Evolutionary conservation across 2,888 invertebrate species (phyloP), one percentile per base, ranked within the genome.

Genomic region (Heterodera filipjevi): DNA sequence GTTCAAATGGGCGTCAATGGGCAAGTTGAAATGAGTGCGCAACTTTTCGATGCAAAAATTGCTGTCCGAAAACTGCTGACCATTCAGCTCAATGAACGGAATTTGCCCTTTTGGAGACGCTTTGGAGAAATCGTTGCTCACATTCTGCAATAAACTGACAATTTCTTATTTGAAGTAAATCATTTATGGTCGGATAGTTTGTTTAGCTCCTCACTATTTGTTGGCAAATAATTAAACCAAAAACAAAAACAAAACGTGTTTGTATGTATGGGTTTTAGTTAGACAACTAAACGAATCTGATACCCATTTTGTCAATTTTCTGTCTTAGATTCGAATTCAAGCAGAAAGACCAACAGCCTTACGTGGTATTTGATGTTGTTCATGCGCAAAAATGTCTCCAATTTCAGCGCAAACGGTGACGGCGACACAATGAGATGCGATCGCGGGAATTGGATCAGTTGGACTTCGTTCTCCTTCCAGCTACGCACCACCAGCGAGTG

Each of bases 11-110:
- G 79, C 81, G 35, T 83, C 81, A 30, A 83, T 83, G 27, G 53
- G 30, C 49, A 79, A 66, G 44, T 84, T 77, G 78, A 68, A 82
- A 68, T 71, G 80, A 75, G 82, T 76, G 68, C 72, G 70, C 10
- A 86, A 81, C 44, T 78, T 35, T 16, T 86, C 85, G 66, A 96
- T 93, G 89, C 96, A 95, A 87, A 95, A 93, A 83, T 94, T 92
- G 89, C 95, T 95, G 91, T 96, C 96, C 74, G 95, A 94, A 84
- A 95, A 93, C 91, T 96, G 95, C 89, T 95, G 94, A 68, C 96
- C 96, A 90, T 97, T 96, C 49, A 82, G 73, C 90, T 96, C 95
- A 85, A 97, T 92, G 91, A 96, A 97, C 53, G 96, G 97, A 87
- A 96, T 92, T 90, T 87, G 87, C 8, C 86, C 86, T 35, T 85